Conservation (phyloP, 1,140 invertebrate species). For the Saccostrea echinata region DNA sequence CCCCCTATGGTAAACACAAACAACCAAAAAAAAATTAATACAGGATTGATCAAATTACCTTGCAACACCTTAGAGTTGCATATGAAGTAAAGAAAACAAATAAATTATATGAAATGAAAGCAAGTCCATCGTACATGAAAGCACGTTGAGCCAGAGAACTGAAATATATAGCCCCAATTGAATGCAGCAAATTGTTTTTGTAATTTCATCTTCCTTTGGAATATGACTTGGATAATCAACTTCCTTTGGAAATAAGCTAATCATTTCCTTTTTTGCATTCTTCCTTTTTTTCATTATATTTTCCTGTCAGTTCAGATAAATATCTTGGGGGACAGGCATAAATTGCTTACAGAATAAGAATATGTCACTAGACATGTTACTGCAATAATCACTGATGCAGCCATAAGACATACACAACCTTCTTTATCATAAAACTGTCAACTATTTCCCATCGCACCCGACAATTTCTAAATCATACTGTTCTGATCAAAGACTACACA, state of each 20-base stretch:
- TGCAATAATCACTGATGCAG: neutral
- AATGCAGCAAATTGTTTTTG: neutral
- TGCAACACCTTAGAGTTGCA: too few species aligned
- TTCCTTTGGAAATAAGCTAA: slow-evolving; percentile 35
- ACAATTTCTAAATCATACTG: neutral
- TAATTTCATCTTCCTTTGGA: neutral
- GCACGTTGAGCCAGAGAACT: too few species aligned
- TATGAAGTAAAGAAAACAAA: too few species aligned
- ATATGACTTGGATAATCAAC: slow-evolving; percentile 1
- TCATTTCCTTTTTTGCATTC: slow-evolving; percentile 11
- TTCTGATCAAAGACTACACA: neutral
- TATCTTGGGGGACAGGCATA: neutral
- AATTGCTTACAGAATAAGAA: slow-evolving; percentile 12
- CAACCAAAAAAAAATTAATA: too few species aligned
- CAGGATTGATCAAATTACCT: too few species aligned
- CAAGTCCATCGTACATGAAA: too few species aligned
- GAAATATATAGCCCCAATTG: too few species aligned
- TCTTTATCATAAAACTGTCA: neutral
- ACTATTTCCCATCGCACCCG: neutral
- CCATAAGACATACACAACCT: neutral
- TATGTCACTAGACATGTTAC: neutral
- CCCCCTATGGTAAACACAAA: too few species aligned
- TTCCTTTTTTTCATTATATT: neutral
- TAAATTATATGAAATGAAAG: too few species aligned
- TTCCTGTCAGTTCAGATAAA: neutral